Evolutionary conservation across 2,888 invertebrate genomes (phyloP), one percentile per base, ranked within the genome.

Genomic region (Rhyacophila evoluta): DNA sequence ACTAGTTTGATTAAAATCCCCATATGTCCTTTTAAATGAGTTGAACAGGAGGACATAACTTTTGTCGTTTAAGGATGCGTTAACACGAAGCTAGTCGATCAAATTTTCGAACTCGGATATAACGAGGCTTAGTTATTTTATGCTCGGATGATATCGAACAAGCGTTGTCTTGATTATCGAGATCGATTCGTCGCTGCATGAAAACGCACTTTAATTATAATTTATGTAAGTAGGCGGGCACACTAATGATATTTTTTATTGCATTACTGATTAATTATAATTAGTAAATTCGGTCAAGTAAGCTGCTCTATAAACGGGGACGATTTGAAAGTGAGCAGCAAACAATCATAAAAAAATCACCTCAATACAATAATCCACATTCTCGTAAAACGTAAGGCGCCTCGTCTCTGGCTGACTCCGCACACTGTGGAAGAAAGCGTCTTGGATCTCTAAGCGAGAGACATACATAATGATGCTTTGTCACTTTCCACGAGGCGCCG

Each of bases 401-500:
- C 25, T 55, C 19, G 25, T 55, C 25, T 55, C 19, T 55, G 19
- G 19, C 55, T 55, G 55, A 19, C 5, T 25, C 25, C 19, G 15
- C 2, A 19, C 5, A 25, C 15, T 55, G 55, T 55, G 19, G 55
- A 55, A 55, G 55, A 55, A 55, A 55, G 55, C 55, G 19, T 10
- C 25, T 55, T 19, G 25, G 55, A 55, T 55, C 55, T 55, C 55
- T 2, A 15, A 55, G 25, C 2, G 55, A 41, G 41, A 41, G 55
- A 25, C 55, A 55, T 25, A 19, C 15, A 55, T 19, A 19, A 55
- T 19, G 12, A 19, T 55, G 19, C 19, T 55, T 10, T 25, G 19
- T 25, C 55, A 55, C 55, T 55, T 55, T 55, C 55, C 55, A 55
- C 25, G 55, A 55, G 55, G 55, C 55, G 55, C 55, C 55, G 55